phyloP scores from a whole-genome alignment of 2,888 invertebrate species.

The Druceiella hillmani region DNA sequence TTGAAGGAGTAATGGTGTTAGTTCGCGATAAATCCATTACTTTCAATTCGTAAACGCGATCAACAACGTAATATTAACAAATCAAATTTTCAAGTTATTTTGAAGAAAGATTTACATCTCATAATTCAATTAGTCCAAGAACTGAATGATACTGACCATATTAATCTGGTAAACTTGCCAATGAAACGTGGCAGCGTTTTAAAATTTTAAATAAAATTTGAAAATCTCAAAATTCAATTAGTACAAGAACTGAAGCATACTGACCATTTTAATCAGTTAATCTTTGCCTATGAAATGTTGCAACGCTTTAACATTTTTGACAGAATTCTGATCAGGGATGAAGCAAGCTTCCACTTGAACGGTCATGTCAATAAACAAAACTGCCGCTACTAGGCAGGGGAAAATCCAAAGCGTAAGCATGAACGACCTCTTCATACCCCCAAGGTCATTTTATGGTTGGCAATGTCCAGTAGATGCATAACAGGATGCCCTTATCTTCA shows the following conservation, averaged over 20 bases:
- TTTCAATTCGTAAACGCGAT: conserved; percentile 20
- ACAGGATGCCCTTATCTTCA: conserved; percentile 14
- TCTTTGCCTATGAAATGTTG: no score
- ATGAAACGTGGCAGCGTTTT: conserved; percentile 1
- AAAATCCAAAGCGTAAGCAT: no score
- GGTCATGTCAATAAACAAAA: no score
- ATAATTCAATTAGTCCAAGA: conserved; percentile 7
- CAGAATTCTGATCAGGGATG: no score
- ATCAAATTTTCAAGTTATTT: conserved; percentile 19
- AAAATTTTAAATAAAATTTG: no score
- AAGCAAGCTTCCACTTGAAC: no score
- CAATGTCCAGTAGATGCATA: conserved; percentile 7
- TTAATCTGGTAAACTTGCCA: neutral
- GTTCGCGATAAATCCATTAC: conserved; percentile 22
- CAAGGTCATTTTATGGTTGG: conserved; percentile 10
- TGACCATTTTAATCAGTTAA: no score
- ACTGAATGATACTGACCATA: conserved; percentile 2
- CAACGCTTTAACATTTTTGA: no score
- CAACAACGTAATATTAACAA: conserved; percentile 22
- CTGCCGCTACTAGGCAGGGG: no score
- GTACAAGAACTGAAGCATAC: no score
- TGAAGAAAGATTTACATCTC: conserved; percentile 11
- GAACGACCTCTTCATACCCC: conserved; percentile 8
- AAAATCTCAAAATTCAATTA: no score
- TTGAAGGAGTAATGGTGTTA: conserved; percentile 15